Base-by-base conservation (phyloP, 2,888 invertebrate genomes). In the Tuberolachnus salignus region DNA sequence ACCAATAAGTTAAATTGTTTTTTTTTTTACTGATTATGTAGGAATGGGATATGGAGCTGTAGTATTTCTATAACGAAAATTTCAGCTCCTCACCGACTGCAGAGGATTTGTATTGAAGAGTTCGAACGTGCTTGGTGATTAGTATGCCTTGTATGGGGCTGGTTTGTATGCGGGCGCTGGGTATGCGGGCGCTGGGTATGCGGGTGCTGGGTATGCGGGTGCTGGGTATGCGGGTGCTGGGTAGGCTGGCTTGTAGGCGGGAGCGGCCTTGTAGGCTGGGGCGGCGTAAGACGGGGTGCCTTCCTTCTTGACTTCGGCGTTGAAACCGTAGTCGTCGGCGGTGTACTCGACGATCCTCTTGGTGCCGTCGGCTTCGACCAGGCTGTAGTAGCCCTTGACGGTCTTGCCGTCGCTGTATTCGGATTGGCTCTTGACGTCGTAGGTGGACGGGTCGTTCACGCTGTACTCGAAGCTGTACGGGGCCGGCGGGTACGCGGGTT, bases 311-410 rank as follows among this genome's bases (percentile, higher is more conserved):
- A 67, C 53, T 1, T 55, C 61, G 21, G 75, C 69, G 67, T 55
- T 26, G 69, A 74, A 69, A 55, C 74, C 63, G 53, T 44, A 23
- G n/a, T 66, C 26, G 55, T 74, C 67, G 42, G 61, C 69, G 70
- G 67, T 88, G 86, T 92, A 92, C 85, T 90, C 89, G 80, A 92
- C 92, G 2, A 91, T 91, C 82, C 92, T 88, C 80, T 91, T 90
- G 82, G 91, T 91, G 75, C 92, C 92, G 86, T 92, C 91, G 46
- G 69, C 16, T 69, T 74, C 75, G 19, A 80, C 23, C 14, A 69
- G 61, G 61, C 63, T 55, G 74, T 69, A 63, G 6, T 59, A 63
- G 19, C 57, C 67, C 61, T 67, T 61, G 34, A 66, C 57, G 72
- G 55, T 63, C 42, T 63, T 51, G 91, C 90, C 85, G 92, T 74